These are phyloP conservation scores for Eulemur rubriventer DNA, from an alignment of 2,797 vertebrate species.

Conservation along the genomic window DNA sequence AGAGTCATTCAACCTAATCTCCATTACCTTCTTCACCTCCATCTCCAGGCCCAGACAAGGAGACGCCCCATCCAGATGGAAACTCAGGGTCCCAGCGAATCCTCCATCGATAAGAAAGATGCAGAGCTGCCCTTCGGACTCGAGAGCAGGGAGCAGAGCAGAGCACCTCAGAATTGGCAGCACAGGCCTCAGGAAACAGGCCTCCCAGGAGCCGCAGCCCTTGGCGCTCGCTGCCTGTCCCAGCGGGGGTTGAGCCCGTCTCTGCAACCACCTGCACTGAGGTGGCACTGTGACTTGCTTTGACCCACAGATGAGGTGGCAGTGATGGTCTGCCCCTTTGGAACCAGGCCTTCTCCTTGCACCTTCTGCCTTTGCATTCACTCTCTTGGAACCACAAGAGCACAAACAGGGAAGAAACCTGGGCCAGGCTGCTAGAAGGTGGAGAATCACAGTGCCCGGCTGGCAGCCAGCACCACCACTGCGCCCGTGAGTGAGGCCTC, in stretches of 20 bases:
- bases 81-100: not conserved
- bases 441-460: fast-evolving
- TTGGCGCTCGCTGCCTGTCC: not conserved
- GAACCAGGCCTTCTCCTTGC: not conserved
- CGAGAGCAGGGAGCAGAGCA: not conserved
- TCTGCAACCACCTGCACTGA: not conserved
- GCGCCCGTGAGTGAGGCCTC: not conserved
- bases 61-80: not conserved
- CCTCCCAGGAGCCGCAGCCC: not conserved
- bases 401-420: not conserved
- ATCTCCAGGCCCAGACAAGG: not conserved
- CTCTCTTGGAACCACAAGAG: not conserved
- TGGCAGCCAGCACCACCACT: not conserved
- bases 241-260: fast-evolving
- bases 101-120: not conserved
- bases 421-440: not conserved
- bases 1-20: not conserved
- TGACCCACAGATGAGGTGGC: not conserved
- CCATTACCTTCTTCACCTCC: not conserved
- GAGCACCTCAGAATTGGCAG: fast-evolving
- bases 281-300: not conserved
- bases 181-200: fast-evolving
- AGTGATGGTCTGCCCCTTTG: fast-evolving
- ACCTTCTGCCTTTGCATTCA: not conserved
- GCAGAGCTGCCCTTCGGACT: not conserved